Percentiles rank a stretch among this genome's conserved stretches.
Conservation (phyloP, 2,797 vertebrate genomes). For the Sebastes reedi region DNA sequence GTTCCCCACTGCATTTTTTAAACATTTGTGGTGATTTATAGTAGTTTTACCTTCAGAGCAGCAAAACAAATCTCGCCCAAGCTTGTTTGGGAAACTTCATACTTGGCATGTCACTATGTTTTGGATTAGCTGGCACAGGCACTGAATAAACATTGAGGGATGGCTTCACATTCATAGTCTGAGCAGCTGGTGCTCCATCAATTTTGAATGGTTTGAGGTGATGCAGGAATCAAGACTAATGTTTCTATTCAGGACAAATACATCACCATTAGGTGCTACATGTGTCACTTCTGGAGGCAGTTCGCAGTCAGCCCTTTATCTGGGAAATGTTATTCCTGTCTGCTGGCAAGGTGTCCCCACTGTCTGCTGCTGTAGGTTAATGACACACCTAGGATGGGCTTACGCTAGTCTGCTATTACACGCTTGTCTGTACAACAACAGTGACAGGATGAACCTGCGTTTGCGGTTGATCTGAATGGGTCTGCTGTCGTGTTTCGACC, state of each 20-base stretch:
- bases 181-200: slow-evolving; percentile 71
- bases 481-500: slow-evolving; percentile 5
- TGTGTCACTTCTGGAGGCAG: slow-evolving; percentile 67
- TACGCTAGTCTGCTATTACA: slow-evolving; percentile 42
- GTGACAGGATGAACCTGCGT: slow-evolving; percentile 35
- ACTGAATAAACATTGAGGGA: slow-evolving; percentile 24
- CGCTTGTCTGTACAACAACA: slow-evolving; percentile 38
- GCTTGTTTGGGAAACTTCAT: slow-evolving; percentile 39
- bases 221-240: slow-evolving; percentile 76
- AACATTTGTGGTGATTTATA: background rate
- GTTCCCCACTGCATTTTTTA: background rate
- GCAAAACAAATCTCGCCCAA: slow-evolving; percentile 9
- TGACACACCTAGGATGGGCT: slow-evolving; percentile 53
- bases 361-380: slow-evolving; percentile 65
- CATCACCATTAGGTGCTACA: slow-evolving; percentile 77
- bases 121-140: slow-evolving; percentile 38
- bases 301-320: slow-evolving; percentile 65
- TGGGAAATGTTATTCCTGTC: slow-evolving; percentile 64
- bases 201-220: slow-evolving; percentile 67
- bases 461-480: slow-evolving; percentile 4
- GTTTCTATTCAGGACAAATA: slow-evolving; percentile 66
- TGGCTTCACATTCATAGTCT: slow-evolving; percentile 36
- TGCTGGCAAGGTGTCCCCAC: slow-evolving; percentile 69
- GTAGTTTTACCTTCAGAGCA: background rate
- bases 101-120: slow-evolving; percentile 38